phyloP scores from a whole-genome alignment of 92 coral and sea anemone genomes.

The Zoanthus solanderi region DNA sequence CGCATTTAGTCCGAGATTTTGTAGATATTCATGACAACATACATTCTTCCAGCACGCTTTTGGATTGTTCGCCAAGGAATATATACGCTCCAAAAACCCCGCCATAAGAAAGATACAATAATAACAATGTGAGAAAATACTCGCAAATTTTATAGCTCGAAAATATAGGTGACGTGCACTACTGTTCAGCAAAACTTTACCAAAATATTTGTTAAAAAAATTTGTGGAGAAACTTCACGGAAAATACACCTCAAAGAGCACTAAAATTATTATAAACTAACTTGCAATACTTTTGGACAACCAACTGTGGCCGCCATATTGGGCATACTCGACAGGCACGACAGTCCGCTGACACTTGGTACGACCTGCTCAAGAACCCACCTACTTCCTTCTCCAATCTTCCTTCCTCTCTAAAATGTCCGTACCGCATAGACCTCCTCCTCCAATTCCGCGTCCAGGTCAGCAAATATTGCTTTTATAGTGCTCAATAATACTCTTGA shows the following conservation, averaged over 20 bases:
- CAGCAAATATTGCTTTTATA: slow-evolving; percentile 11
- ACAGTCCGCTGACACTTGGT: slow-evolving; percentile 8
- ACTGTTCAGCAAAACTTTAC: not conserved
- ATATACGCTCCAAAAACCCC: slow-evolving; percentile 61
- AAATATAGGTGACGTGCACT: no score
- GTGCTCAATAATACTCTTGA: not conserved
- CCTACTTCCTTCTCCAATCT: slow-evolving; percentile 8
- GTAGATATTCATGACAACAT: slow-evolving; percentile 5
- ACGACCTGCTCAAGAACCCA: slow-evolving; percentile 41
- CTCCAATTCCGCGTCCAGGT: slow-evolving; percentile 99
- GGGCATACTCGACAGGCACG: not conserved
- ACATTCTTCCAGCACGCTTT: slow-evolving; percentile 52
- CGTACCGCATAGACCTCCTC: slow-evolving; percentile 90
- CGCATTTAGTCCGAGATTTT: slow-evolving; percentile 5
- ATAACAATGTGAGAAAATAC: no score
- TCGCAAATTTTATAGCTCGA: no score
- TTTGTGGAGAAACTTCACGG: not conserved
- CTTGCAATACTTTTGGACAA: not conserved
- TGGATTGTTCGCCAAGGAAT: slow-evolving; percentile 43
- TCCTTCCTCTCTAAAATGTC: slow-evolving; percentile 71
- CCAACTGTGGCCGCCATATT: not conserved
- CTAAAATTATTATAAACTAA: not conserved
- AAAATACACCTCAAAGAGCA: not conserved
- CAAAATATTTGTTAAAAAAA: not conserved
- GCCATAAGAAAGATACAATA: slow-evolving; percentile 3